Percentiles rank a stretch among this genome's conserved stretches.
phyloP scores from a whole-genome alignment of 1,140 invertebrate species.

The Polypedilum pembai region DNA sequence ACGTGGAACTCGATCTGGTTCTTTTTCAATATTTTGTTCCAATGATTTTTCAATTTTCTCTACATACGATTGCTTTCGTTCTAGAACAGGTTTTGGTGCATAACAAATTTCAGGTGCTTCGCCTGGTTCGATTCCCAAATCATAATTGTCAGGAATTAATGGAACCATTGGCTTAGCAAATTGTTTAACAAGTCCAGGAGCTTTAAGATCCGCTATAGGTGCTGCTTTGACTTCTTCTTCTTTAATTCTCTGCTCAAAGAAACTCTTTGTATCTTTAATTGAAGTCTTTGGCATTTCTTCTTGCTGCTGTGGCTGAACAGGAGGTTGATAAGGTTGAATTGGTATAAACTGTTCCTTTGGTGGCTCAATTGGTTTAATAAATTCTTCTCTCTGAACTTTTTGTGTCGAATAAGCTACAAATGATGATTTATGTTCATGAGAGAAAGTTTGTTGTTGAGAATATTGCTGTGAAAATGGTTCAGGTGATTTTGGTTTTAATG shows the following conservation, averaged over 20 bases:
- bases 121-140: conserved; percentile 52
- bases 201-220: conserved; percentile 44
- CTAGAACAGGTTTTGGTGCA: conserved; percentile 43
- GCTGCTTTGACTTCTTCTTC: conserved; percentile 43
- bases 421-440: conserved; percentile 22
- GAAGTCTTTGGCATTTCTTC: conserved; percentile 31
- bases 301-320: conserved; percentile 22
- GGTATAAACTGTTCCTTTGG: conserved; percentile 22
- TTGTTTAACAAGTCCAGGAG: conserved; percentile 47
- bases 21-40: conserved; percentile 49
- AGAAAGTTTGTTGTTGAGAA: conserved; percentile 30
- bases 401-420: conserved; percentile 32
- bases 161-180: conserved; percentile 44
- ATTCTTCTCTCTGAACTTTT: conserved; percentile 31
- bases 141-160: conserved; percentile 35
- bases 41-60: conserved; percentile 52
- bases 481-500: conserved; percentile 35
- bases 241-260: conserved; percentile 43
- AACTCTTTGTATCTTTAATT: conserved; percentile 40
- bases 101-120: conserved; percentile 58
- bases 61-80: conserved; percentile 48
- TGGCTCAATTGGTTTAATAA: background rate
- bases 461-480: conserved; percentile 32
- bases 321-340: conserved; percentile 30
- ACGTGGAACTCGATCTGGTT: conserved; percentile 48